Evolutionary conservation across 2,888 invertebrate genomes (phyloP).

Genomic region (Ligdia adustata): DNA sequence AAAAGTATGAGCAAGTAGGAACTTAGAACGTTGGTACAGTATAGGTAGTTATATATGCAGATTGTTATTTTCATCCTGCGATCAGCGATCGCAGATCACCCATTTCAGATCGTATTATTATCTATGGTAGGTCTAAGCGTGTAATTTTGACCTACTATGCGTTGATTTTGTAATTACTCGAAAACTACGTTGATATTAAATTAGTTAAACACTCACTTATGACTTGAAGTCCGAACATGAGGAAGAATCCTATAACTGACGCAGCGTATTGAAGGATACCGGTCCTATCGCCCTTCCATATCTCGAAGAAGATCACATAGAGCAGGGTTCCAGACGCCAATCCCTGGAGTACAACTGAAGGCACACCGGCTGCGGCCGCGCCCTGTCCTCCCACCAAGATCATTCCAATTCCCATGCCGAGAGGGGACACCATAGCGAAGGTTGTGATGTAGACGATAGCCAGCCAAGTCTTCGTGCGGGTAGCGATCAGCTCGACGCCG

Average conservation of each 20-base stretch:
- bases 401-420: slow-evolving; percentile 91
- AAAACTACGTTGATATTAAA: too few species aligned
- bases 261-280: slow-evolving; percentile 87
- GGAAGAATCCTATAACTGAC: slow-evolving; percentile 86
- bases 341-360: slow-evolving; percentile 90
- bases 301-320: slow-evolving; percentile 98
- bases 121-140: too few species aligned
- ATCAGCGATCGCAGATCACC: too few species aligned
- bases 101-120: too few species aligned
- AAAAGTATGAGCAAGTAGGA: slow-evolving; percentile 88
- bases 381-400: slow-evolving; percentile 84
- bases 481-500: slow-evolving; percentile 91
- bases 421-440: slow-evolving; percentile 91
- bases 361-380: slow-evolving; percentile 83
- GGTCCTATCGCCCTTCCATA: slow-evolving; percentile 84
- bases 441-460: slow-evolving; percentile 88
- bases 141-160: too few species aligned
- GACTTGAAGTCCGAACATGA: slow-evolving; percentile 89
- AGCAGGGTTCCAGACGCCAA: slow-evolving; percentile 96
- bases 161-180: too few species aligned
- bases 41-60: too few species aligned
- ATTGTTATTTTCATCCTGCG: too few species aligned
- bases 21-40: too few species aligned
- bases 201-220: slow-evolving; percentile 83
- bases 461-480: slow-evolving; percentile 85